These are phyloP conservation scores for Mustela erminea DNA, from an alignment of 2,797 vertebrate genomes.

Conservation along the genomic window DNA sequence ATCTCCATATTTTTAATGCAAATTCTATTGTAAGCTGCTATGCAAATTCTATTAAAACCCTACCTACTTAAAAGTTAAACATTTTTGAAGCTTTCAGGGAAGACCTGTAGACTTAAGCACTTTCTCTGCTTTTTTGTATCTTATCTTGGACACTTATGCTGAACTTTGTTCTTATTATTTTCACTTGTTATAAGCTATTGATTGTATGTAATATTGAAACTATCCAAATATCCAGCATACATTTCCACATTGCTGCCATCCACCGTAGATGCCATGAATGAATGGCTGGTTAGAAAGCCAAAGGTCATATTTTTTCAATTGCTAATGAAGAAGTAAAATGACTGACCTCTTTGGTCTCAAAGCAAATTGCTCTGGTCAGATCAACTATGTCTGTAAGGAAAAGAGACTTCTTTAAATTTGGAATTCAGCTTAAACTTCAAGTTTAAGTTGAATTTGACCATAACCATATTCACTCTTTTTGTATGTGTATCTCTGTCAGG, in stretches of 20 bases:
- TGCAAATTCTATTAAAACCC: constrained; percentile 78
- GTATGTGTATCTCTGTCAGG: not conserved
- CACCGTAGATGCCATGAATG: not conserved
- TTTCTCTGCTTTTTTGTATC: constrained; percentile 85
- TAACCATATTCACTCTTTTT: constrained; percentile 31
- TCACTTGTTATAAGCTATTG: constrained; percentile 78
- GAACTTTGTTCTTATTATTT: constrained; percentile 64
- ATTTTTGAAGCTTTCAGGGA: constrained; percentile 74
- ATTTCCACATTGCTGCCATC: constrained; percentile 31
- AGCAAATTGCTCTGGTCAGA: constrained; percentile 33
- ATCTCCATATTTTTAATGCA: constrained; percentile 65
- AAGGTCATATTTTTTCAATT: constrained; percentile 48
- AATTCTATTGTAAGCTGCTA: constrained; percentile 79
- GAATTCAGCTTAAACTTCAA: constrained; percentile 54
- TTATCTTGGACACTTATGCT: constrained; percentile 62
- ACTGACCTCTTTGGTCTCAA: constrained; percentile 44
- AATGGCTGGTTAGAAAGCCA: constrained; percentile 70
- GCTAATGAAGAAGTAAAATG: constrained; percentile 59
- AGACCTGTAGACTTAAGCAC: constrained; percentile 83
- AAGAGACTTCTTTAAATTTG: constrained; percentile 41
- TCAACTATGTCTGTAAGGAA: constrained; percentile 20
- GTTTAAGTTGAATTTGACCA: constrained; percentile 51
- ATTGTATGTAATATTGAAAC: constrained; percentile 73
- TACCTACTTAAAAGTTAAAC: constrained; percentile 66
- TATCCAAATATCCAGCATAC: constrained; percentile 71